Conservation (phyloP, 2,113 vertebrate genomes). For the Catharus fuscescens region DNA sequence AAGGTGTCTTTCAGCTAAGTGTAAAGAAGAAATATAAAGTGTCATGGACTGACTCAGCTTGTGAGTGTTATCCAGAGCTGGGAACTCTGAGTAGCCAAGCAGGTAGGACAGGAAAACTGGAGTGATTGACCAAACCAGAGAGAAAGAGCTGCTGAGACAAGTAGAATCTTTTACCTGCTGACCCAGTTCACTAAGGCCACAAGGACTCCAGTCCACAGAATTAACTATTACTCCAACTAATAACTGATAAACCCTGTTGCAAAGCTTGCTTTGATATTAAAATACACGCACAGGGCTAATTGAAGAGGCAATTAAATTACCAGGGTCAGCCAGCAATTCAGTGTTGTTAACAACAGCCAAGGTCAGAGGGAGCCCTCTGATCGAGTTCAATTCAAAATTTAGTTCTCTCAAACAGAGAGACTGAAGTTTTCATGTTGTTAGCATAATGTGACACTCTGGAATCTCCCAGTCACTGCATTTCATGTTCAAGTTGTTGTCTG, state of each 20-base stretch:
- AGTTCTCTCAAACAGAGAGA: background rate
- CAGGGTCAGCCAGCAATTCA: background rate
- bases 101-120: background rate
- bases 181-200: background rate
- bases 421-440: background rate
- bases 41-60: background rate
- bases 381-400: background rate
- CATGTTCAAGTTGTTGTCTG: background rate
- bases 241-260: background rate
- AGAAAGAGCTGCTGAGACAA: background rate
- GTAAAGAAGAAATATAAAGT: background rate
- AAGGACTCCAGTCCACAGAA: background rate
- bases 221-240: background rate
- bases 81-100: background rate
- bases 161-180: background rate
- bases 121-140: background rate
- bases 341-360: background rate
- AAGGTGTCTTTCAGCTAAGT: background rate
- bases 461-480: background rate
- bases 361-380: background rate
- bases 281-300: accelerated
- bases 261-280: background rate
- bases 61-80: background rate
- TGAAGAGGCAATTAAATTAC: background rate
- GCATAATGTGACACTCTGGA: background rate